Evolutionary conservation across 2,888 invertebrate species (phyloP), one percentile per base, ranked within the genome.

Genomic region (Lasioglossum vierecki): DNA sequence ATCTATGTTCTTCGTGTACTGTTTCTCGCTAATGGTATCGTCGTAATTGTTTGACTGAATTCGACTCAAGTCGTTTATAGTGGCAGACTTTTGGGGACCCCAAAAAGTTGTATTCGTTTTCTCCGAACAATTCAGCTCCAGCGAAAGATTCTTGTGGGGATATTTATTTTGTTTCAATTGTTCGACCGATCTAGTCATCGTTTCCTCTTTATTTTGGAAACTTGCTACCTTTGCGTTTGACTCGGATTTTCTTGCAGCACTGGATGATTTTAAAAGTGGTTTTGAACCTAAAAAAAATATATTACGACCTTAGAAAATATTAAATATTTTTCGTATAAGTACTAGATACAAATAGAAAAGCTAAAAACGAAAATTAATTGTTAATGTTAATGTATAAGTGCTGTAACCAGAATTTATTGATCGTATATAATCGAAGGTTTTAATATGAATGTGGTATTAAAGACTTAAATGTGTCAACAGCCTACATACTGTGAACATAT

Each of bases 1-100:
- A 26, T 88, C 93, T 73, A 93, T 93, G 81, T 93, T 93, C 39
- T 93, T 93, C 49, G 92, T 93, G 72, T 93, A 93, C 22, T 80
- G 89, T 74, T 92, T 93, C 71, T 93, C 93, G 39, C 76, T 44
- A 6, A 85, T 87, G 63, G 92, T 88, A 22, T 89, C 88, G n/a
- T 91, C 87, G 46, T 89, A 86, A 81, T 90, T 87, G 26, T 79
- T 91, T 0, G 78, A 78, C 73, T 93, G 92, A 41, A 92, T 86
- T 68, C 90, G 87, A 84, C 92, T 93, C 70, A 93, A 84, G 83
- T 93, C 93, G 78, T 93, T 93, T 86, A 93, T 91, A 49, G 92
- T 93, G 46, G 90, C 89, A 5, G 93, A 92, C 77, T 91, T 91
- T 26, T 91, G 86, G 13, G 93, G 84, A 68, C 88, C 83, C 84